A percentile compares a stretch with the other conserved stretches of the same genome.
Conservation (phyloP, 2,888 invertebrate genomes). For the Nephrotoma flavescens region DNA sequence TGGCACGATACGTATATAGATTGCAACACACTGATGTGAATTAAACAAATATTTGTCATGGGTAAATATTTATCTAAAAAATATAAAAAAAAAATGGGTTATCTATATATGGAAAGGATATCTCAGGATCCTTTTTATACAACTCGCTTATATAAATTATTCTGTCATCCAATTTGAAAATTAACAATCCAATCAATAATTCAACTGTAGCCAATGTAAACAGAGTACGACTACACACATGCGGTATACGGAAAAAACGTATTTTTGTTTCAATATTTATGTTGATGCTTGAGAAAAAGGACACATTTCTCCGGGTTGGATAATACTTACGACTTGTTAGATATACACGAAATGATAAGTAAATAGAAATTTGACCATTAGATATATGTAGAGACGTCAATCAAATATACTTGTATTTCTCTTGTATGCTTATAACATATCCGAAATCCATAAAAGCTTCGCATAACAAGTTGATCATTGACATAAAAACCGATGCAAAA, state of each 20-base stretch:
- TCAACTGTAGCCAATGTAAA: not conserved
- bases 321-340: not conserved
- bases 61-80: not conserved
- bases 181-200: not conserved
- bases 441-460: not conserved
- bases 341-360: not conserved
- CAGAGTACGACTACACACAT: not conserved
- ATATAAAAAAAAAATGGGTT: not conserved
- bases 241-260: not conserved
- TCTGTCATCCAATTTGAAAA: not conserved
- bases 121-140: not conserved
- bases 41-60: not conserved
- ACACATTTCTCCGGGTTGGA: not conserved
- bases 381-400: not conserved
- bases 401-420: not conserved
- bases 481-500: not conserved
- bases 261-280: not conserved
- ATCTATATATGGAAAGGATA: not conserved
- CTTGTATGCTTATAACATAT: not conserved
- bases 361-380: not conserved
- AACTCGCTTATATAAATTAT: not conserved
- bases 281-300: not conserved
- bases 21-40: not conserved
- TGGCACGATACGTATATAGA: not conserved
- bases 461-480: not conserved